Evolutionary conservation across 1,140 invertebrate species (phyloP), one percentile per base, ranked within the genome.

Genomic region (Lepeophtheirus salmonis): DNA sequence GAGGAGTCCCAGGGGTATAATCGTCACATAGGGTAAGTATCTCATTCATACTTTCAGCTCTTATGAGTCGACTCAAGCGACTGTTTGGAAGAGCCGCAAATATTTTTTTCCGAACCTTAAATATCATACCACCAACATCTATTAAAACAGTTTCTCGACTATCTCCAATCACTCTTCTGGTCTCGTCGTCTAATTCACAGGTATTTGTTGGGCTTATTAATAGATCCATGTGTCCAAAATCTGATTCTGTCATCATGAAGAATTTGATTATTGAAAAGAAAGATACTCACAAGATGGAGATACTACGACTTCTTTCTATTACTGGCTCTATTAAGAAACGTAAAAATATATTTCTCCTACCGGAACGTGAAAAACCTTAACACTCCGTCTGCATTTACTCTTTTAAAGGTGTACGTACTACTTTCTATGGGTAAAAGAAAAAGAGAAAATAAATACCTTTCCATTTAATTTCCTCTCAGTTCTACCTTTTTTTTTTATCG

Each of bases 121-220:
- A 54, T 3, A 24, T n/a, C 52, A 54, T 54, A 21, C 52, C 52
- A 18, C 52, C 52, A n/a, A 54, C 22, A 23, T 54, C 23, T 20
- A 54, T 54, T 4, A 54, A 16, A 20, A 54, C 18, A 4, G 23
- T 21, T 20, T 54, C 52, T 20, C n/a, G 3, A 20, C 52, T 54
- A 21, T 54, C n/a, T 10, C 30, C 6, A 41, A 10, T 10, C 30
- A n/a, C 30, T 41, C n/a, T 41, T 6, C 6, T 41, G 30, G 30
- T 6, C 30, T 41, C 30, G n/a, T 41, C 30, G 30, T 41, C n/a
- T 6, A 41, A n/a, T n/a, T 41, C 30, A n/a, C n/a, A 41, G n/a
- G 30, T 41, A n/a, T 41, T 41, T 6, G 30, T 41, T 6, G 30
- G 30, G 30, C 30, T 41, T n/a, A 41, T n/a, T n/a, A 41, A n/a